phyloP scores from a whole-genome alignment of 2,113 vertebrate species.

The Burhinus oedicnemus region DNA sequence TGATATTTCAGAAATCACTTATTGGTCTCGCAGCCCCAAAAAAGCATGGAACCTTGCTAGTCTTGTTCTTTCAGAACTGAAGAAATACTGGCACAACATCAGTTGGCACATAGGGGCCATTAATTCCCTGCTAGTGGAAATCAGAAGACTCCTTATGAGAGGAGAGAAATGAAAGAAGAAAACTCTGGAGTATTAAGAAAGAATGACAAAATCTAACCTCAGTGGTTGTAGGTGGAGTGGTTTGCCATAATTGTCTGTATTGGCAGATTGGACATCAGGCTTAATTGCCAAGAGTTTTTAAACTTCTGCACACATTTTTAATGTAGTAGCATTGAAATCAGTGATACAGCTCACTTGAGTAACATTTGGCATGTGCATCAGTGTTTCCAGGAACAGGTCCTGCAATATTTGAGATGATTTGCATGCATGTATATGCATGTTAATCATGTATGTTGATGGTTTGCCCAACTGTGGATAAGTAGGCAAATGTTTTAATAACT shows the following conservation, averaged over 20 bases:
- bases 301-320: background rate
- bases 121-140: background rate
- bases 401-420: background rate
- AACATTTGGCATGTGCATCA: background rate
- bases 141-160: background rate
- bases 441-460: background rate
- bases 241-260: background rate
- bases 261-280: background rate
- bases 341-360: background rate
- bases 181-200: background rate
- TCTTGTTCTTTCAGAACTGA: background rate
- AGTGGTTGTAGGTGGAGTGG: background rate
- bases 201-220: background rate
- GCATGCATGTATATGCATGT: background rate
- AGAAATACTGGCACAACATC: background rate
- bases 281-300: background rate
- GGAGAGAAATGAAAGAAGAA: background rate
- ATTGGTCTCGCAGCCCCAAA: background rate
- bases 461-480: background rate
- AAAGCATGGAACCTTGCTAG: background rate
- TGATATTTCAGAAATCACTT: background rate
- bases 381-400: background rate
- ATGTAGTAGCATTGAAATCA: background rate
- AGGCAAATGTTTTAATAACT: background rate
- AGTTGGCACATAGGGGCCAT: background rate